Base-by-base conservation (phyloP, 1,140 invertebrate species). In the Hyposmocoma kahamanoa region DNA sequence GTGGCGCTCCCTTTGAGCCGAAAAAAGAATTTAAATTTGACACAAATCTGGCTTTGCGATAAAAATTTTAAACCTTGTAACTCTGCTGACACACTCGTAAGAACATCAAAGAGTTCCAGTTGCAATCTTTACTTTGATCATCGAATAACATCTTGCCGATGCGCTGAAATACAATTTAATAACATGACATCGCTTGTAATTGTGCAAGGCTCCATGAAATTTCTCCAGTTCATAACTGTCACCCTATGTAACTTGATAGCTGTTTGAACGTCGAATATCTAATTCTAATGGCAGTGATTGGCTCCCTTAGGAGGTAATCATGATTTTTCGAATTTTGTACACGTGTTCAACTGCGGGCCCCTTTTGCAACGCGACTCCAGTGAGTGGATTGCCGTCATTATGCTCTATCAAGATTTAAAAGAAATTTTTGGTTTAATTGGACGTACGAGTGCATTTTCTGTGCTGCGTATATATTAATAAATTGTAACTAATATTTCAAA, bases 231-330 rank as follows among this genome's bases (percentile, higher is more conserved):
- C 43, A 58, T 54, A 64, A 62, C 53, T 73, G 61, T 72, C 61
- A 71, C 76, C 76, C 78, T 57, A 62, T 45, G 77, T 67, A 76
- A 82, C 62, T 62, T 47, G 73, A 81, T 82, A 73, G 59, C 54
- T 53, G 67, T 84, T 72, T 70, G 67, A 75, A 74, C 61, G 65
- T 67, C 61, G 67, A 78, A 82, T 76, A 79, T 82, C 81, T 84
- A 84, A 84, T 84, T 82, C 73, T 82, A 81, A 83, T 79, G 67
- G 69, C 67, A 55, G 68, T 77, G 72, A 84, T 81, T 83, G 81
- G 70, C 71, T 84, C 81, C 81, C 73, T 67, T 48, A 76, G 77
- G 81, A 79, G 69, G 73, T 67, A 84, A 84, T 84, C 77, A 81
- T 72, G 73, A 83, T 78, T 80, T 84, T 82, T 79, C 53, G 62